Evolutionary conservation across 2,888 invertebrate genomes (phyloP), one percentile per base, ranked within the genome.

Genomic region (Papilio gigon): DNA sequence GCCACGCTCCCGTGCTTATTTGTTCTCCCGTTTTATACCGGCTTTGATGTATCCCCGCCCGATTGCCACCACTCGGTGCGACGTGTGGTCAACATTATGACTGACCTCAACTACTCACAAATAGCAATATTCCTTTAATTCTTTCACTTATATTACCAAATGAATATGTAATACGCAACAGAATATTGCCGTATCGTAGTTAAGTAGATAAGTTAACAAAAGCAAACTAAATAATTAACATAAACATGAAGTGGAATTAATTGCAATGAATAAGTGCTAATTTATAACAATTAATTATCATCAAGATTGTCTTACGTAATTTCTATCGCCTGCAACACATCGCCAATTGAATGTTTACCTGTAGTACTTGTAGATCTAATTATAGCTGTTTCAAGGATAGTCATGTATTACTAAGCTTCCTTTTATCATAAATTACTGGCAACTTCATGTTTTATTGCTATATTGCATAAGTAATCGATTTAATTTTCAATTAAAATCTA

Each of bases 1-100:
- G 33, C 33, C 9, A 80, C 79, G 79, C 80, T 80, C 78, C 78
- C 78, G 77, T 74, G 60, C 47, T 56, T 69, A 47, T 63, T 67
- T 61, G 60, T 56, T 66, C 53, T 60, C 25, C 53, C 68, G 56
- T 33, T 42, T 65, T 56, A 59, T 69, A 33, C 53, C 20, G 30
- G 37, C 65, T 70, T 65, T 70, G 56, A 70, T 47, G 53, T 44
- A 44, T 61, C 1, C 8, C 37, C 33, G 35, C 65, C 50, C 61
- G 58, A 44, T 25, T 40, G n/a, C 25, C 60, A 42, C 40, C 27
- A n/a, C 47, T 50, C 53, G 9, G 64, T 35, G 14, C 25, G 37
- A 20, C 47, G 37, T 27, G 22, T 25, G 25, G 25, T 64, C 64
- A 53, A 64, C 11, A 53, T 53, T 25, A 37, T 53, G 9, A 37